These are phyloP conservation scores for Cyclura pinguis DNA, from an alignment of 2,797 vertebrate species.

Conservation along the genomic window DNA sequence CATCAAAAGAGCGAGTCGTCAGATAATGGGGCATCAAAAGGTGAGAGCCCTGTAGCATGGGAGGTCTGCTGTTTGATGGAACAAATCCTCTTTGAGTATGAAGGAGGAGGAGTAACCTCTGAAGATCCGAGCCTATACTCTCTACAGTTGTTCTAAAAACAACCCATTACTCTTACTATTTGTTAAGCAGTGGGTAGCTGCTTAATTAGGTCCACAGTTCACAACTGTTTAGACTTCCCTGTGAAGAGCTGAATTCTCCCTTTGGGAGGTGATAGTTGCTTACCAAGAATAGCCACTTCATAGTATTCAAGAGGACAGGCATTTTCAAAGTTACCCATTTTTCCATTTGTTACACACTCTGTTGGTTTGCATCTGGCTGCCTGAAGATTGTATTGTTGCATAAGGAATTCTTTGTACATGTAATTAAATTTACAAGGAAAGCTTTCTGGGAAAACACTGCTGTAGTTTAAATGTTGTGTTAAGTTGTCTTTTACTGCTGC, in stretches of 20 bases:
- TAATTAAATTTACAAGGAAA: slow-evolving; percentile 84
- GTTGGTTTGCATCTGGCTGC: slow-evolving; percentile 79
- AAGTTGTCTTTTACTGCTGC: slow-evolving; percentile 76
- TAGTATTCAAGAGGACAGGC: slow-evolving; percentile 82
- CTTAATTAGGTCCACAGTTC: background rate
- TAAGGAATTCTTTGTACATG: slow-evolving; percentile 79
- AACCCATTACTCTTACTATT: background rate
- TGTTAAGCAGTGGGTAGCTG: background rate
- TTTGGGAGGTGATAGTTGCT: slow-evolving; percentile 47
- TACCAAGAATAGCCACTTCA: slow-evolving; percentile 89
- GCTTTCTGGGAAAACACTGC: slow-evolving; percentile 83
- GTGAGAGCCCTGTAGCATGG: background rate
- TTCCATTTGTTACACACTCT: slow-evolving; percentile 56
- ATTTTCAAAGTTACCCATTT: slow-evolving; percentile 64
- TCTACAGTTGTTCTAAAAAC: background rate
- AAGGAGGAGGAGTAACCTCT: background rate
- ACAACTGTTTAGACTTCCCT: background rate
- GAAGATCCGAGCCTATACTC: background rate
- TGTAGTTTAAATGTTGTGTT: slow-evolving; percentile 79
- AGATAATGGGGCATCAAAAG: too few species aligned
- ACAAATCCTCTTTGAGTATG: background rate
- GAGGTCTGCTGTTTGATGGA: background rate
- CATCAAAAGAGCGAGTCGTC: too few species aligned
- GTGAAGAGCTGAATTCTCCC: background rate
- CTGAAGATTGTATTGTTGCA: slow-evolving; percentile 85